Conservation (phyloP, 2,888 invertebrate genomes). For the Zygothrica quintamaculata region DNA sequence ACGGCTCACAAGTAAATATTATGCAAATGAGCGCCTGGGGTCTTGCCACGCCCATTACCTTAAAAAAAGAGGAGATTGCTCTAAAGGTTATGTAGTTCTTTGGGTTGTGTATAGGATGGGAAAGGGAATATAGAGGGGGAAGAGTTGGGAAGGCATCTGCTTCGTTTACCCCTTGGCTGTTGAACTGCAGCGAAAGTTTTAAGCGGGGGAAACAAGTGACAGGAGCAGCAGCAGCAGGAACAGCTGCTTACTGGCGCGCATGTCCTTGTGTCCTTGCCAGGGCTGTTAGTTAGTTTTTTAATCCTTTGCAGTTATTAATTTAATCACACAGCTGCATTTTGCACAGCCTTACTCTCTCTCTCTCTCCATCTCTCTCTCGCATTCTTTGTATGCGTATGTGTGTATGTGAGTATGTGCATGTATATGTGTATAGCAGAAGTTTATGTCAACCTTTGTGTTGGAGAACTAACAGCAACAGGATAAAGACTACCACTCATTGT, state of each 20-base stretch:
- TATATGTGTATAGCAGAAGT: constrained; percentile 28
- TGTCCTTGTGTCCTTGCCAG: constrained; percentile 75
- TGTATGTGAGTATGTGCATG: constrained; percentile 1
- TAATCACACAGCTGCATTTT: constrained; percentile 76
- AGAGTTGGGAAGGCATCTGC: constrained; percentile 37
- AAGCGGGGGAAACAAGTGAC: constrained; percentile 2
- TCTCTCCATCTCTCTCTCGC: too few relatives aligned
- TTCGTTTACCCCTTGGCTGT: constrained; percentile 36
- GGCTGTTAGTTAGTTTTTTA: constrained; percentile 72
- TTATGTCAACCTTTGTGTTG: constrained; percentile 38
- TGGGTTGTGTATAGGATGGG: too few relatives aligned
- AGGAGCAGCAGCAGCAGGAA: constrained; percentile 22
- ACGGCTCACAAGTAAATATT: constrained; percentile 71
- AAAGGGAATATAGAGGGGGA: too few relatives aligned
- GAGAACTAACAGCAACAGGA: neutral
- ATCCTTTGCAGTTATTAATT: constrained; percentile 79
- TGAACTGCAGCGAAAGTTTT: constrained; percentile 52
- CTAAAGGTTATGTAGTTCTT: too few relatives aligned
- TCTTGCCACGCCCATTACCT: constrained; percentile 33
- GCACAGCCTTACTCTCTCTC: constrained; percentile 11
- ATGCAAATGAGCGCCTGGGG: constrained; percentile 71
- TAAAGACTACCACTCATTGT: constrained; percentile 35
- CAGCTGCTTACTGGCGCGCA: constrained; percentile 47
- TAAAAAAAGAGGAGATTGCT: constrained; percentile 8
- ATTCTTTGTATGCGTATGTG: constrained; percentile 10